Conservation (phyloP, 2,797 vertebrate species). For the Aplochiton taeniatus region DNA sequence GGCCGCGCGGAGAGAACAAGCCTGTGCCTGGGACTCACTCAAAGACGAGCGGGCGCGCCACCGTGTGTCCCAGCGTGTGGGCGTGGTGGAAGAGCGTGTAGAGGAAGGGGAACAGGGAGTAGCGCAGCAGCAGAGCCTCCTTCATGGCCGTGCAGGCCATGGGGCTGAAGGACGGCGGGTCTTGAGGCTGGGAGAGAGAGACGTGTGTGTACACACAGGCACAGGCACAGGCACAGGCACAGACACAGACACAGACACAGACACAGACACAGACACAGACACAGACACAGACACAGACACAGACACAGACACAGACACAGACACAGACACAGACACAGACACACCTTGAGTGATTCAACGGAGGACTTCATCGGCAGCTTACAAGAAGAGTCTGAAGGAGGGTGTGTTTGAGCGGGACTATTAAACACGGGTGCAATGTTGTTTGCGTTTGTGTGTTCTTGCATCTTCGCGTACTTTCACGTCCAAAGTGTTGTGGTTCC, state of each 20-base stretch:
- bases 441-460: not conserved
- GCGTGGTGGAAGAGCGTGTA: slow-evolving; percentile 87
- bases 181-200: slow-evolving; percentile 76
- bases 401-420: not conserved
- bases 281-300: too few species aligned
- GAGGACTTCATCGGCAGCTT: too few species aligned
- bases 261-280: not conserved
- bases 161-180: slow-evolving; percentile 78
- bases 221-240: not conserved
- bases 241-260: too few species aligned
- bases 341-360: too few species aligned
- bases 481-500: slow-evolving; percentile 83
- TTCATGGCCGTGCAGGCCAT: slow-evolving; percentile 79
- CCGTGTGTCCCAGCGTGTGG: slow-evolving; percentile 78
- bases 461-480: slow-evolving; percentile 69
- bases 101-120: slow-evolving; percentile 84
- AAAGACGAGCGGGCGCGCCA: slow-evolving; percentile 82
- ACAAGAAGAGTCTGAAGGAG: not conserved
- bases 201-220: not conserved
- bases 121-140: slow-evolving; percentile 79
- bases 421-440: not conserved
- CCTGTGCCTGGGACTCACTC: slow-evolving; percentile 75
- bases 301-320: too few species aligned
- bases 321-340: too few species aligned
- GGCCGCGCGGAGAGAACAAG: not conserved